Base-by-base conservation (phyloP, 2,888 invertebrate genomes). In the Agonopterix subpropinquella region DNA sequence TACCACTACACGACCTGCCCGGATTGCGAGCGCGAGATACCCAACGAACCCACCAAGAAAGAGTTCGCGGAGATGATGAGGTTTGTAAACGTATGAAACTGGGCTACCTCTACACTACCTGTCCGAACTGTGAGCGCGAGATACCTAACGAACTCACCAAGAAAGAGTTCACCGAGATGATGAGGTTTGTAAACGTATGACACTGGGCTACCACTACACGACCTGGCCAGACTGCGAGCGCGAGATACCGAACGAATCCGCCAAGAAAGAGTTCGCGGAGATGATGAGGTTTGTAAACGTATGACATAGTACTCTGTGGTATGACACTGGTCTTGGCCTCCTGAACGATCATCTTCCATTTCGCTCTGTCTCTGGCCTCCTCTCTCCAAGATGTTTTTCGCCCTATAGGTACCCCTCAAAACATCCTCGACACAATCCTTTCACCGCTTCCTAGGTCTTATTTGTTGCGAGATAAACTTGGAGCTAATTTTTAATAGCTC, bases 61-160 rank as follows among this genome's bases (percentile, higher is more conserved):
- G 91, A 92, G 59, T 80, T 89, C 35, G 76, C 84, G n/a, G 91
- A 90, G 60, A 90, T 92, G 89, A 82, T 77, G 70, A 80, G 83
- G 88, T 84, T 28, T 28, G 28, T 28, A 28, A 28, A 28, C 28
- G 18, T 18, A 4, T 18, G 18, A 18, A 1, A 18, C 18, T 28
- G 78, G 88, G 88, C 0, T 84, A 85, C 61, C 78, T 77, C 15
- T 84, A 80, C 59, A 79, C 86, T n/a, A 82, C 82, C 0, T 91
- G 91, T 47, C 90, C 91, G 0, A 89, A 90, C 51, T 91, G 91
- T 57, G 84, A 90, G 55, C 67, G 80, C n/a, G 85, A 89, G 57
- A 83, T 91, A 54, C 89, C 89, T 0, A 87, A 88, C 43, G 89
- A 90, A 50, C 91, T 90, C 0, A 90, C 90, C 0, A 80, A 82